phyloP scores from a whole-genome alignment of 2,797 vertebrate species.

The Schizothorax lantsangensis region DNA sequence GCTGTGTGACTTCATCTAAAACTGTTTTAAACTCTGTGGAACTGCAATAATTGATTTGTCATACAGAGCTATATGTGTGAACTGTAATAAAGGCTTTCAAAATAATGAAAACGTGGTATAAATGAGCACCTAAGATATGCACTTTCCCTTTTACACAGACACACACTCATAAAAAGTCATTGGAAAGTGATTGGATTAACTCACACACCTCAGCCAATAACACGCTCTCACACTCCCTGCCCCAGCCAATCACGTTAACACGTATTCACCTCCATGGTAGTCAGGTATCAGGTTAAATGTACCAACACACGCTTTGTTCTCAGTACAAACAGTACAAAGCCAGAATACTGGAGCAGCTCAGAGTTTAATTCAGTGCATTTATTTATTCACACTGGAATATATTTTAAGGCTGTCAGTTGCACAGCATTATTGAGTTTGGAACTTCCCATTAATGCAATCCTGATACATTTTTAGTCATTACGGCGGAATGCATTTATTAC shows the following conservation, averaged over 20 bases:
- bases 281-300: slow-evolving; percentile 24
- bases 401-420: slow-evolving; percentile 38
- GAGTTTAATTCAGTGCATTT: slow-evolving; percentile 40
- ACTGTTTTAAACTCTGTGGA: neutral
- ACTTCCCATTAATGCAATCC: neutral
- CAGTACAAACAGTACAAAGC: slow-evolving; percentile 22
- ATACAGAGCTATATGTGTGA: neutral
- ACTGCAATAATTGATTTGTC: neutral
- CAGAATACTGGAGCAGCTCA: slow-evolving; percentile 10
- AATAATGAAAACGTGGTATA: neutral
- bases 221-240: neutral
- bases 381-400: slow-evolving; percentile 37
- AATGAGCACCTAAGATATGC: neutral
- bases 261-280: neutral
- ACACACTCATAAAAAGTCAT: neutral
- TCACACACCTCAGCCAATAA: slow-evolving; percentile 13
- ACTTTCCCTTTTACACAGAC: neutral
- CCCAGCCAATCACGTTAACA: slow-evolving; percentile 19
- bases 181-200: neutral
- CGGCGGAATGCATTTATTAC: slow-evolving; percentile 45
- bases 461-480: neutral
- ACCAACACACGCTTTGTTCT: slow-evolving; percentile 22
- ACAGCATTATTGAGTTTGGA: slow-evolving; percentile 33
- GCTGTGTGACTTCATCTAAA: neutral
- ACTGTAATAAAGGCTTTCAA: neutral